Percentiles rank a stretch among this genome's conserved stretches.
Conservation (phyloP, 2,888 invertebrate species). For the Lomographa bimaculata region DNA sequence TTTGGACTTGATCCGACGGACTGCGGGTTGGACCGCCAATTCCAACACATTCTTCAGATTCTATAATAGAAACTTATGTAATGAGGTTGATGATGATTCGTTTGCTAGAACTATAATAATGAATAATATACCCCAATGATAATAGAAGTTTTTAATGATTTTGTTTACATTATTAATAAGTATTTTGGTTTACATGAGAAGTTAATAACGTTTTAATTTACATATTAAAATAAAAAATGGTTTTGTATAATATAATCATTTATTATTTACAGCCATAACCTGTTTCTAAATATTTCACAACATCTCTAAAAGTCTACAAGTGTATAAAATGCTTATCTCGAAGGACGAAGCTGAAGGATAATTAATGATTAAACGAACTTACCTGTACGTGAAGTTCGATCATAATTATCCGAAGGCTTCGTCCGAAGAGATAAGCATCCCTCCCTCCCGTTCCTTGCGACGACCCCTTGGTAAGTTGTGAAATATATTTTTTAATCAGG, state of each 20-base stretch:
- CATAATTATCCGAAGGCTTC: not conserved
- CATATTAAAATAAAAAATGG: too few species aligned
- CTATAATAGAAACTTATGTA: conserved; percentile 5
- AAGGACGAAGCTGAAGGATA: conserved; percentile 1
- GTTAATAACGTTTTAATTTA: too few species aligned
- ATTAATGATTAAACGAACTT: conserved; percentile 6
- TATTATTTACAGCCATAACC: too few species aligned
- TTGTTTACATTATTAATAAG: too few species aligned
- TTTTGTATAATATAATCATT: too few species aligned
- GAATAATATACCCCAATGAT: too few species aligned
- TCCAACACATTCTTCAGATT: conserved; percentile 6
- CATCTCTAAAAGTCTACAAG: conserved; percentile 1
- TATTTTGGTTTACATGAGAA: too few species aligned
- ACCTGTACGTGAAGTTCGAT: conserved; percentile 6
- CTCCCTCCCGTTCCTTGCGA: not conserved
- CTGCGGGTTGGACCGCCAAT: conserved; percentile 9
- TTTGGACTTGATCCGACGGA: conserved; percentile 6
- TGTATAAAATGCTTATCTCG: not conserved
- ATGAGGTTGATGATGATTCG: not conserved
- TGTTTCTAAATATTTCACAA: not conserved
- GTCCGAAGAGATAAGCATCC: conserved; percentile 6
- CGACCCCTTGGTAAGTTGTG: not conserved
- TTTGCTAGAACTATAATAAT: not conserved
- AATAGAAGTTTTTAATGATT: too few species aligned
- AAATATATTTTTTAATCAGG: too few species aligned